Evolutionary conservation across 2,113 vertebrate genomes (phyloP), one percentile per base, ranked within the genome.

Genomic region (Erinaceus europaeus): DNA sequence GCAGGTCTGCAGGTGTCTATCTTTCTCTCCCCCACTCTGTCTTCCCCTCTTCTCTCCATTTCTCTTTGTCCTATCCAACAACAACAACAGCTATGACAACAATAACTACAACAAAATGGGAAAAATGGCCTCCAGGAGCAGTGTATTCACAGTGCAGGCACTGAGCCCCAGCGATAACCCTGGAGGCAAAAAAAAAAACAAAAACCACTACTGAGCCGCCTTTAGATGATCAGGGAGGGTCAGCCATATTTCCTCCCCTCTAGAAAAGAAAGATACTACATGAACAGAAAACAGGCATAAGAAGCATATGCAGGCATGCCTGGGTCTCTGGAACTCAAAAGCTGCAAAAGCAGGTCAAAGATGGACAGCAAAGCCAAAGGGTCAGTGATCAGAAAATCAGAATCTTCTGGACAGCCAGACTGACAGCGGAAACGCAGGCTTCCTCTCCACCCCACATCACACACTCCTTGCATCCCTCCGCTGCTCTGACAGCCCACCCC

Each of bases 221-320:
- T 27, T 42, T 74, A 57, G n/a, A 78, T 32, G 44, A 29, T 0
- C 46, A n/a, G n/a, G 48, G 29, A 29, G 23, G 25, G 46, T 42
- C 79, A 65, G 77, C 6, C 46, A 62, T 53, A 32, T 69, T 89
- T 77, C 68, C 65, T 86, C 85, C 79, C 38, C 67, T 42, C 8
- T 48, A 74, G 75, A 84, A 91, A 83, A 92, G 40, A 69, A 76
- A 90, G 55, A 84, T 88, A 46, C 34, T 73, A 73, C 34, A 42
- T 42, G 29, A 90, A 85, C 65, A 92, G 42, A 84, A 86, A 84
- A 64, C 21, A 90, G 83, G 42, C 38, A 61, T 4, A 55, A 29
- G 44, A 73, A 91, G 69, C 25, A 9, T 23, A 84, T 61, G 11
- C 9, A 64, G 5, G 20, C 10, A 44, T 8, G 27, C 15, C 65